Evolutionary conservation across 2,113 vertebrate species (phyloP).

Genomic region (Phasianus colchicus): DNA sequence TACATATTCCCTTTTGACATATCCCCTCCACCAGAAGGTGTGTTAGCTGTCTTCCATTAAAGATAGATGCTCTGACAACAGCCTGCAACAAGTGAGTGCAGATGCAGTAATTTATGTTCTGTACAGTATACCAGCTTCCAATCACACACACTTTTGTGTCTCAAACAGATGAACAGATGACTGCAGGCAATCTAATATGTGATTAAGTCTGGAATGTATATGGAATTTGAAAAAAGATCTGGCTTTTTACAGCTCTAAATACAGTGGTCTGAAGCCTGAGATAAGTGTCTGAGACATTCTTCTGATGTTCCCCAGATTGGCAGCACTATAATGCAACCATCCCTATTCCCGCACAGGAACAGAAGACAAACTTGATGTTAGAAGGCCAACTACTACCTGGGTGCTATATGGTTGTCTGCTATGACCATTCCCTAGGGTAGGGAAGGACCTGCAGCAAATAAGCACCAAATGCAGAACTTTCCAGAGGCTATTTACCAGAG

Average conservation of each 20-base stretch:
- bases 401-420: fast-evolving
- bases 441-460: neutral
- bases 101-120: neutral
- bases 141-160: neutral
- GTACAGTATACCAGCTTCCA: neutral
- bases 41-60: neutral
- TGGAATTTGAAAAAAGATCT: neutral
- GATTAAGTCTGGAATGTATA: neutral
- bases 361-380: neutral
- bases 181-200: neutral
- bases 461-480: neutral
- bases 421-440: fast-evolving
- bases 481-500: neutral
- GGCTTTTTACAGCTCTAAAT: neutral
- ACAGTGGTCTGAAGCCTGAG: neutral
- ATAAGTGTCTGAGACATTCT: neutral
- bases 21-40: neutral
- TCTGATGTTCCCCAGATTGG: neutral
- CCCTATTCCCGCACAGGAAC: neutral
- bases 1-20: neutral
- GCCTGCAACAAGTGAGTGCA: neutral
- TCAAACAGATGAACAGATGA: neutral
- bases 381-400: neutral
- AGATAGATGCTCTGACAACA: neutral
- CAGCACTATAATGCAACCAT: neutral